Evolutionary conservation across 2,888 invertebrate species (phyloP).

Genomic region (Ormyrus rosae): DNA sequence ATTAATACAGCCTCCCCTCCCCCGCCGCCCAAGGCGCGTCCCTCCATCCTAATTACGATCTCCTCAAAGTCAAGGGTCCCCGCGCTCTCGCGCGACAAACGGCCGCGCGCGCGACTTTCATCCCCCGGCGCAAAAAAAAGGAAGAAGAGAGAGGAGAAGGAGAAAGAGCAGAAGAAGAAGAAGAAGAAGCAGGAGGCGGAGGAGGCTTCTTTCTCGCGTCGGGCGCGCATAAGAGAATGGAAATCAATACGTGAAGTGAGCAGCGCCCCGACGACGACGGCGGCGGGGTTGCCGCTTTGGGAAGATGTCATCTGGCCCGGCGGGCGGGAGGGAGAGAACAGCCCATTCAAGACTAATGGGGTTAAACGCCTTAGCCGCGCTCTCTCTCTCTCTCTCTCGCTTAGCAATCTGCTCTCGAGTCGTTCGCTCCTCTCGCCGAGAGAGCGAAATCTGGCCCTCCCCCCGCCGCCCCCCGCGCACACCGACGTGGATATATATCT

Average conservation of each 20-base stretch:
- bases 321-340: constrained; percentile 60
- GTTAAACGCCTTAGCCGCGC: constrained; percentile 73
- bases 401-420: constrained; percentile 41
- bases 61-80: constrained; percentile 51
- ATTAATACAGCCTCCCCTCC: constrained; percentile 26
- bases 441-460: constrained; percentile 37
- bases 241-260: constrained; percentile 75
- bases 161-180: not conserved
- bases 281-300: constrained; percentile 29
- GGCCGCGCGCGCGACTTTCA: constrained; percentile 35
- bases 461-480: constrained; percentile 31
- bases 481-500: not conserved
- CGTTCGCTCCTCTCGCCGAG: constrained; percentile 55
- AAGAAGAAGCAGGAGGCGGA: constrained; percentile 8
- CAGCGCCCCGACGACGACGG: constrained; percentile 54
- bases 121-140: constrained; percentile 3
- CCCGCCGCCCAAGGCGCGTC: not conserved
- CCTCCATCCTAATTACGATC: constrained; percentile 53
- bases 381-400: not conserved
- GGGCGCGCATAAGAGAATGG: constrained; percentile 72
- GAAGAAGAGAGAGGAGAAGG: constrained; percentile 50
- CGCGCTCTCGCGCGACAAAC: constrained; percentile 33
- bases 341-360: constrained; percentile 73
- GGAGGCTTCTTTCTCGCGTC: constrained; percentile 23
- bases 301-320: constrained; percentile 63